Base-by-base conservation (phyloP, 2,113 vertebrate genomes). In the Columbina picui region DNA sequence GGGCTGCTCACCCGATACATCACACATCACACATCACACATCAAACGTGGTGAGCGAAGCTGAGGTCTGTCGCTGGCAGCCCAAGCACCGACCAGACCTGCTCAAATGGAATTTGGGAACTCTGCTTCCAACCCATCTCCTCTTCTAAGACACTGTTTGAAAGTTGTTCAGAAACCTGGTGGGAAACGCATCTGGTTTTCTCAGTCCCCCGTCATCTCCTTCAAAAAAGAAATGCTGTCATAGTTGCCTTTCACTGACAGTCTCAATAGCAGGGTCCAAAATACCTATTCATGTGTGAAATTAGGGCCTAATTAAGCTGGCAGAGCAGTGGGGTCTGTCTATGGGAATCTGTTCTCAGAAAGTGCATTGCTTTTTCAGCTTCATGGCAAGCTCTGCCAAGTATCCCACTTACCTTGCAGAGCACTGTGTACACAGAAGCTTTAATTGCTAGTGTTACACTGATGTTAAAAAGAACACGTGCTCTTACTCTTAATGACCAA, bases 261-360 rank as follows among this genome's bases (percentile, higher is more conserved):
- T n/a, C 82, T 64, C 74, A 39, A 45, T 68, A 83, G 84, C 65
- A 93, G 82, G 19, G 23, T 75, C 90, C 90, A 91, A 89, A 85
- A 53, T 19, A 95, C 29, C 16, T 39, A 14, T 64, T 64, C 60
- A 39, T 15, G 49, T 82, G 74, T 91, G 57, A 91, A 95, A 96
- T 91, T 71, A 71, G 64, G 56, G 43, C 38, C 43, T 91, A 89
- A 89, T 94, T 81, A 82, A 96, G 43, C 43, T 92, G 92, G 84
- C 70, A 73, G 53, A 85, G 59, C 29, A 43, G 25, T 38, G 39
- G 36, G 50, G 76, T 94, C 32, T 73, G 39, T 57, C 70, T 53
- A 7, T 41, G 23, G 53, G 63, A 94, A 77, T 32, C 68, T 84
- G 32, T 59, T 90, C 76, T 77, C 71, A 92, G 68, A 38, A 77